Conservation (phyloP, 2,888 invertebrate genomes). For the Eilema griseolum region DNA sequence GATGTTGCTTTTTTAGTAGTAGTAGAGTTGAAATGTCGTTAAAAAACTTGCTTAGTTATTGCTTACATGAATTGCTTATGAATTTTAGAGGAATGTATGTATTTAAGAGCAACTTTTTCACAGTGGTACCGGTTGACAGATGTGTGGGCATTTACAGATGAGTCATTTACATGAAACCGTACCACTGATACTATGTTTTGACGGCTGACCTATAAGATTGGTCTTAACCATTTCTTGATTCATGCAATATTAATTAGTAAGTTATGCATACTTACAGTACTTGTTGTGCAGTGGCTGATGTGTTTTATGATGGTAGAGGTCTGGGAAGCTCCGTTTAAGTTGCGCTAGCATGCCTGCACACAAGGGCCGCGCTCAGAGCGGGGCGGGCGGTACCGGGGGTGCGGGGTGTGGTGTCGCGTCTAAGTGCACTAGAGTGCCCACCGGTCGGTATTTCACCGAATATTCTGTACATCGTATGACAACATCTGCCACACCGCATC, state of each 20-base stretch:
- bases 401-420: constrained; percentile 53
- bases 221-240: constrained; percentile 38
- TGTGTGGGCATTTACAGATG: constrained; percentile 42
- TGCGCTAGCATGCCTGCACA: constrained; percentile 95
- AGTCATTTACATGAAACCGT: constrained; percentile 43
- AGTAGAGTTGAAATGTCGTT: neutral
- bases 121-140: constrained; percentile 23
- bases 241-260: constrained; percentile 72
- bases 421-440: constrained; percentile 30
- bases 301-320: constrained; percentile 92
- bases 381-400: constrained; percentile 68
- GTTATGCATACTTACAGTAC: constrained; percentile 86
- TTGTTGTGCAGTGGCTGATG: constrained; percentile 93
- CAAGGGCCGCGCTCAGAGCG: constrained; percentile 87
- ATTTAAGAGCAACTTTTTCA: neutral
- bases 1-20: neutral
- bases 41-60: neutral
- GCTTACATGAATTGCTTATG: neutral
- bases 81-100: neutral
- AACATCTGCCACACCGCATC: constrained; percentile 55
- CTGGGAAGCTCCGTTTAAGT: constrained; percentile 95
- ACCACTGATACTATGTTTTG: constrained; percentile 32
- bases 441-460: constrained; percentile 27
- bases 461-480: constrained; percentile 8
- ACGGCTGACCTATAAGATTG: constrained; percentile 22